phyloP scores from a whole-genome alignment of 2,888 invertebrate genomes.

The Apamea monoglypha region DNA sequence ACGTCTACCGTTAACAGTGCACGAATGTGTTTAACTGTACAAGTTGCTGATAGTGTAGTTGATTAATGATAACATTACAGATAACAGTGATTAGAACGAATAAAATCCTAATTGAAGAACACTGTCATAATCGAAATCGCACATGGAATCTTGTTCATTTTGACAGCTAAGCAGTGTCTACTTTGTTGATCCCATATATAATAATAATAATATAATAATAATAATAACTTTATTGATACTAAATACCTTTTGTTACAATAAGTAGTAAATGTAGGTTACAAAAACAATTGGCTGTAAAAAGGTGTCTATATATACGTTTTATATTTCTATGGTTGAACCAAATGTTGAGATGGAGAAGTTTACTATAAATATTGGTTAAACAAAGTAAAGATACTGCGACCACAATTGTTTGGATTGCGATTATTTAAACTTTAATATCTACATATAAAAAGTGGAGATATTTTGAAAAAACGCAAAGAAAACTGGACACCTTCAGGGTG shows the following conservation, averaged over 20 bases:
- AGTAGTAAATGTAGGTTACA: no score
- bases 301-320: no score
- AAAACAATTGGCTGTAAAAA: no score
- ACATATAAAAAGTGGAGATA: not conserved
- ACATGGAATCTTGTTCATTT: not conserved
- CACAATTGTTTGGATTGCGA: not conserved
- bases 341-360: not conserved
- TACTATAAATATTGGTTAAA: not conserved
- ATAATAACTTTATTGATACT: no score
- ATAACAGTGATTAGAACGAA: conserved; percentile 7
- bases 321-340: no score
- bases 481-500: not conserved
- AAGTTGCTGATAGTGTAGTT: conserved; percentile 14
- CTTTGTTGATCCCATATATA: no score
- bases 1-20: conserved; percentile 64
- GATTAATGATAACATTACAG: conserved; percentile 14
- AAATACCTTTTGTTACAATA: no score
- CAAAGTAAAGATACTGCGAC: not conserved
- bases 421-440: not conserved
- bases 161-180: not conserved
- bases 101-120: not conserved
- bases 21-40: conserved; percentile 47
- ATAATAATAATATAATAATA: no score
- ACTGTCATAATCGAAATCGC: not conserved
- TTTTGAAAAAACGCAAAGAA: not conserved